Conservation (phyloP, 1,140 invertebrate genomes). For the Drosophila biarmipes region DNA sequence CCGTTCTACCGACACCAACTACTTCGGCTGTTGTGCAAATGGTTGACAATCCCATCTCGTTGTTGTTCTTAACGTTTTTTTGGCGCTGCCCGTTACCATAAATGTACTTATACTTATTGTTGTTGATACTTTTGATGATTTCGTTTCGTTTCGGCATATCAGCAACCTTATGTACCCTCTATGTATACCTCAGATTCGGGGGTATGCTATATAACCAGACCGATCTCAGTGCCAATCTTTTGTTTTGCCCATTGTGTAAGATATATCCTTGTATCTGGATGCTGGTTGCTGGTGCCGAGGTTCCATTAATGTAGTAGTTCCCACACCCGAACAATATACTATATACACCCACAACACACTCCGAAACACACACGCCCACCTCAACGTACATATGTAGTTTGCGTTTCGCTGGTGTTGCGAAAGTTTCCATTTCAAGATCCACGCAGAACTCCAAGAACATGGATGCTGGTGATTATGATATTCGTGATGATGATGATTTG, state of each 20-base stretch:
- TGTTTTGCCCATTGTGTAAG: conserved; percentile 56
- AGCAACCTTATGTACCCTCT: conserved; percentile 27
- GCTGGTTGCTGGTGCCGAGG: conserved; percentile 61
- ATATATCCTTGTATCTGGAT: conserved; percentile 61
- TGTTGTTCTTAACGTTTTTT: conserved; percentile 74
- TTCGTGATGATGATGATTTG: conserved; percentile 11
- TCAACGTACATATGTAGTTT: conserved; percentile 51
- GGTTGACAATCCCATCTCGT: conserved; percentile 57
- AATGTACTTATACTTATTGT: conserved; percentile 48
- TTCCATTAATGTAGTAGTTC: conserved; percentile 55
- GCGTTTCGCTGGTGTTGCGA: conserved; percentile 71
- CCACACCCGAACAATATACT: conserved; percentile 20
- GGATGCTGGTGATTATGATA: conserved; percentile 32
- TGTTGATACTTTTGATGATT: conserved; percentile 69
- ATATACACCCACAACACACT: conserved; percentile 11
- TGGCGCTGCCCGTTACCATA: conserved; percentile 49
- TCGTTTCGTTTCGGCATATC: conserved; percentile 56
- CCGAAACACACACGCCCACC: conserved; percentile 20
- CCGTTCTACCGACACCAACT: conserved; percentile 42
- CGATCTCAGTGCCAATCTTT: conserved; percentile 26
- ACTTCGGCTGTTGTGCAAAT: conserved; percentile 68
- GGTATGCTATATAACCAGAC: conserved; percentile 3
- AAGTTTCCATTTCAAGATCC: conserved; percentile 38
- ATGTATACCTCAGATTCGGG: conserved; percentile 2
- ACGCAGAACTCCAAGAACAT: conserved; percentile 31